phyloP scores from a whole-genome alignment of 2,113 vertebrate genomes.

The Rhagologus leucostigma region DNA sequence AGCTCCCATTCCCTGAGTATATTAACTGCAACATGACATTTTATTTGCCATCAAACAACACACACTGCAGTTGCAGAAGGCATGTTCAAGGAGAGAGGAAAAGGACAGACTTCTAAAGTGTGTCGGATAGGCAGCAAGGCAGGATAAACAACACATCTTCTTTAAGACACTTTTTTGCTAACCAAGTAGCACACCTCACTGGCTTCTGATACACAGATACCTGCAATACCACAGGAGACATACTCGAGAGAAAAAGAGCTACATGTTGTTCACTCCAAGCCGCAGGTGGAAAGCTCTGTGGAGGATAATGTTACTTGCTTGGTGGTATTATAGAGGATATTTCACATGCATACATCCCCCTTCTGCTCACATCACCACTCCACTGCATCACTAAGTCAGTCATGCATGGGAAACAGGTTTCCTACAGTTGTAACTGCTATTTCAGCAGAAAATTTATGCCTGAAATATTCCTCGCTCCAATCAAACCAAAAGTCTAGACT shows the following conservation, averaged over 20 bases:
- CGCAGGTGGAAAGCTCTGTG: not conserved
- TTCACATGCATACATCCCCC: conserved; percentile 13
- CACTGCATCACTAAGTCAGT: conserved; percentile 24
- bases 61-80: not conserved
- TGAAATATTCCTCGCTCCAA: not conserved
- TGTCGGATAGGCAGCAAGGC: not conserved
- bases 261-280: not conserved
- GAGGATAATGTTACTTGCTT: conserved; percentile 19
- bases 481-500: not conserved
- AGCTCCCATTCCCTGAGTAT: not conserved
- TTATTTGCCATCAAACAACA: not conserved
- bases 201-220: not conserved
- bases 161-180: not conserved
- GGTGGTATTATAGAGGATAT: not conserved
- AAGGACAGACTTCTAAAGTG: not conserved
- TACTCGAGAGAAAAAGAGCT: not conserved
- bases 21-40: not conserved
- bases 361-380: conserved; percentile 30
- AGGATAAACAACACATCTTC: not conserved
- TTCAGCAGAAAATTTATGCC: conserved; percentile 46
- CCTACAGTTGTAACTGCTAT: conserved; percentile 18
- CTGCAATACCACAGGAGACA: not conserved
- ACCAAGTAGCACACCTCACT: not conserved
- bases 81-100: not conserved
- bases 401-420: conserved; percentile 51